Evolutionary conservation across 2,113 vertebrate genomes (phyloP).

Genomic region (Burhinus bistriatus): DNA sequence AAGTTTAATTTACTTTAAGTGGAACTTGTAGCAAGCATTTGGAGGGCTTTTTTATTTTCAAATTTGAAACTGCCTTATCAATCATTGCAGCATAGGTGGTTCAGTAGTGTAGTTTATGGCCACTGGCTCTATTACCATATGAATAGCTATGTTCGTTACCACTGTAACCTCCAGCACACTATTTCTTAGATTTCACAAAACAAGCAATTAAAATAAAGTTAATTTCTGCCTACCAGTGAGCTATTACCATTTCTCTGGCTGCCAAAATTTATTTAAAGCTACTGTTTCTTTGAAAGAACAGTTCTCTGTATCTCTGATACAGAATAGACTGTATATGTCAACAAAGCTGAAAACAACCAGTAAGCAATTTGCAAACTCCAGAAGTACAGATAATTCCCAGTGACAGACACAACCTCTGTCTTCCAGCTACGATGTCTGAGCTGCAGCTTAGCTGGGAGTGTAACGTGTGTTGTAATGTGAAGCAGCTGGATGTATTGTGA

Average conservation of each 20-base stretch:
- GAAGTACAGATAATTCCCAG: neutral
- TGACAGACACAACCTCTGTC: neutral
- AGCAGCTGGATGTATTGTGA: neutral
- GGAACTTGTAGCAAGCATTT: neutral
- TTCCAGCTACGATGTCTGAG: neutral
- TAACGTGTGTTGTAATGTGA: neutral
- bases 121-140: neutral
- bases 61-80: neutral
- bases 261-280: neutral
- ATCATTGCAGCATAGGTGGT: neutral
- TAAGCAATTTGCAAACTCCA: neutral
- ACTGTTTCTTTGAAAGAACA: neutral
- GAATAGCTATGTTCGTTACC: neutral
- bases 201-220: neutral
- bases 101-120: neutral
- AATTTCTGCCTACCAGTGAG: neutral
- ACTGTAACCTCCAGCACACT: neutral
- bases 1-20: neutral
- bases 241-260: neutral
- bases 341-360: neutral
- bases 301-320: neutral
- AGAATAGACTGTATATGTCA: neutral
- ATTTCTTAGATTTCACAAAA: neutral
- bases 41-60: neutral
- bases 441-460: neutral